Base-by-base conservation (phyloP, 2,888 invertebrate species). In the Lasioglossum figueresi region DNA sequence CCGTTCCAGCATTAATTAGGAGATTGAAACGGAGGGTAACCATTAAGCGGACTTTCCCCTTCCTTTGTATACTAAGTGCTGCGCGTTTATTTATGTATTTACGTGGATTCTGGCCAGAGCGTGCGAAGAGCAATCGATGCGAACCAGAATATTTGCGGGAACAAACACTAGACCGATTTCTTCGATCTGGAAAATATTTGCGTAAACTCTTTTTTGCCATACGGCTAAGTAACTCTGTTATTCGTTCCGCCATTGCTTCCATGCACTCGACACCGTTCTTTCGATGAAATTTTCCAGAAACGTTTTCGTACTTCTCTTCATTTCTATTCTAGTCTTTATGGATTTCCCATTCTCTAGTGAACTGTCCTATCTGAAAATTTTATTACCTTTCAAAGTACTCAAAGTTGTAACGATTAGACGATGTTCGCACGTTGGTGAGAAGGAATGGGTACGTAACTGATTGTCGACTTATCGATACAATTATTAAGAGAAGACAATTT, bases 31-130 rank as follows among this genome's bases (percentile, higher is more conserved):
- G 10, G 16, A 16, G 6, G 31, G 31, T 16, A 31, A 63, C 8
- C 16, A 2, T 63, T 63, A 27, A 63, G 6, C 63, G 31, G 16
- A 16, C 63, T 31, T 63, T 16, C 31, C 31, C 31, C 16, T 31
- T 16, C 16, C 27, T 31, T 31, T 31, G 1, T 63, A 5, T 16
- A 6, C 63, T 1, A n/a, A 63, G 6, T 16, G 40, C 16, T 27
- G 76, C 31, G 40, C 37, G 16, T 59, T 75, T 56, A 72, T 73
- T 73, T 56, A 72, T 71, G 40, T 40, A 68, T 75, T 52, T n/a
- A 2, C 45, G 12, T 14, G n/a, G 37, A 52, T 16, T 37, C 23
- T 5, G 34, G 48, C 1, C 34, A 34, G 56, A 56, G n/a, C 56
- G 10, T 10, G n/a, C n/a, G 56, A 56, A n/a, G 56, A 10, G 56